Evolutionary conservation across 2,888 invertebrate species (phyloP), one percentile per base, ranked within the genome.

Genomic region (Harmothoe impar): DNA sequence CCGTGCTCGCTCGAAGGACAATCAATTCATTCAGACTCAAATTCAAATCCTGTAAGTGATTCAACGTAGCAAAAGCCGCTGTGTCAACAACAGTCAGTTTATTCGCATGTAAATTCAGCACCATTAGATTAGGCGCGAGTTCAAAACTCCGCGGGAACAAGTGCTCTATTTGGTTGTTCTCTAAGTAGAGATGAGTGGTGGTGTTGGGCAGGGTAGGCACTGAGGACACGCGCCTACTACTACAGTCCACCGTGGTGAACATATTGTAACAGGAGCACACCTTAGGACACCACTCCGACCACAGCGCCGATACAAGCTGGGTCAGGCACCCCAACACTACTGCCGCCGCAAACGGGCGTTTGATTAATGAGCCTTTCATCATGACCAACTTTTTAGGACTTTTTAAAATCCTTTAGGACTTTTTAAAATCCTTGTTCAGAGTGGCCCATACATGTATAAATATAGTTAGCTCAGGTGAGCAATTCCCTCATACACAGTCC

Each of bases 181-280:
- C 93, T 89, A 92, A 84, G 84, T 92, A 92, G 7, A 93, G 91
- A 25, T 85, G 78, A 12, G 52, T 78, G 54, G 91, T 91, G 31
- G 89, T 85, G 88, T 89, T 88, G 78, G 91, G 91, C 29, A 90
- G 35, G 68, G 78, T 78, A 56, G 91, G 91, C 17, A 92, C 43
- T 29, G 54, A 25, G 52, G 81, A 33, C 52, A 93, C 77, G 23
- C 90, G 68, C 33, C 91, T 51, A 25, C 91, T 68, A 29, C 91
- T 91, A 85, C 93, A 93, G 90, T 93, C 93, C 29, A 92, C 92
- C 3, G 92, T 93, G 35, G 89, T 90, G 89, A 90, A 92, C 33
- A 91, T 81, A 84, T 92, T 92, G 91, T 92, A 92, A 89, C 93
- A 93, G 56, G 90, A 91, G 81, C 93, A 93, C 31, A 89, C 90